Conservation (phyloP, 2,113 vertebrate genomes). For the Potamarius usumacintae region DNA sequence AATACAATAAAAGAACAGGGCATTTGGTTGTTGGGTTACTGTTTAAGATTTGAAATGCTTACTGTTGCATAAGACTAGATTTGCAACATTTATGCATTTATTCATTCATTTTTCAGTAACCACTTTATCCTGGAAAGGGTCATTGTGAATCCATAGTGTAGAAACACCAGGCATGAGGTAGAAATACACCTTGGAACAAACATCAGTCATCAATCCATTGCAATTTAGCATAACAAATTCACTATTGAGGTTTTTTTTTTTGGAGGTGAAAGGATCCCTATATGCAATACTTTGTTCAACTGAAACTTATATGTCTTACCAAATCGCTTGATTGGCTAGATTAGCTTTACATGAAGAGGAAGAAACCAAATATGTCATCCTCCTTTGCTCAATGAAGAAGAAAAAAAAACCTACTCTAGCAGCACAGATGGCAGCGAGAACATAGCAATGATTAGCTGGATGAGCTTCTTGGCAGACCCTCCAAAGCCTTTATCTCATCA, state of each 20-base stretch:
- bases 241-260: background rate
- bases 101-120: background rate
- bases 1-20: too few relatives aligned
- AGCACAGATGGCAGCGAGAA: background rate
- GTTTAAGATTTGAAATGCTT: background rate
- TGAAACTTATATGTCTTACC: background rate
- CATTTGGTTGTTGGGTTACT: background rate
- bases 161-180: background rate
- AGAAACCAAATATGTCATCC: background rate
- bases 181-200: background rate
- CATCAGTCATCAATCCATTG: background rate
- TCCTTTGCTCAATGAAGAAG: background rate
- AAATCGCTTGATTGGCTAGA: background rate
- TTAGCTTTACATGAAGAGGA: background rate
- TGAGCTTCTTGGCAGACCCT: slow-evolving; percentile 1
- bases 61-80: background rate
- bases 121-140: background rate
- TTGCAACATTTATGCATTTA: background rate
- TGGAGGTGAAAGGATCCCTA: background rate
- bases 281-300: background rate
- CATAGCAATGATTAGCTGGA: background rate
- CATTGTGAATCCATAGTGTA: background rate
- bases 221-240: background rate
- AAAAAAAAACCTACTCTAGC: background rate
- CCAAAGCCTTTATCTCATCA: background rate